These are phyloP conservation scores for Arctia plantaginis DNA, from an alignment of 2,888 invertebrate genomes.

Conservation along the genomic window DNA sequence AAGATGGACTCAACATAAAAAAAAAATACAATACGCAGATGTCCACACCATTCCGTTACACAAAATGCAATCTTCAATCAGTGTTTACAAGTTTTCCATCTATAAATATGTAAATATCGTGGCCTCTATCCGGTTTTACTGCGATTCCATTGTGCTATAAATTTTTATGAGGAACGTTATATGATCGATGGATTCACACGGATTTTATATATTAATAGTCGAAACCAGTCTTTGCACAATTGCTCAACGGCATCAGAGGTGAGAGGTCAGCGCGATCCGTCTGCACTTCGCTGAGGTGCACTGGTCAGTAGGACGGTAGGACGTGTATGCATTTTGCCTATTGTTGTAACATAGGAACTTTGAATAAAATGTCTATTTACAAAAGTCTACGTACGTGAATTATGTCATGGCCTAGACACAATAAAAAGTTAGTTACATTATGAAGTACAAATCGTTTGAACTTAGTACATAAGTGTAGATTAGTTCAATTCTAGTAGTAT, in stretches of 20 bases:
- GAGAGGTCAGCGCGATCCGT: conserved; percentile 68
- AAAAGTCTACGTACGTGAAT: conserved; percentile 17
- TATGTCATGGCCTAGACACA: conserved; percentile 32
- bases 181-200: conserved; percentile 71
- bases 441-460: neutral
- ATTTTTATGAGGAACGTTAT: conserved; percentile 50
- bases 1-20: neutral
- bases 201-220: conserved; percentile 44
- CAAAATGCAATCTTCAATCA: conserved; percentile 41
- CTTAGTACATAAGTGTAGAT: neutral
- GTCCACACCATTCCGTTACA: conserved; percentile 3
- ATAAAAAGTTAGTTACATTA: neutral
- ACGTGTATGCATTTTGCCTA: conserved; percentile 50
- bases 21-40: neutral
- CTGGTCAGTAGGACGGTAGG: conserved; percentile 53
- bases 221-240: conserved; percentile 74
- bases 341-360: conserved; percentile 43
- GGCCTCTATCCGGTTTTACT: conserved; percentile 57
- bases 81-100: conserved; percentile 43
- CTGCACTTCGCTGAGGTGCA: conserved; percentile 50
- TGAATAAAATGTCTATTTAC: conserved; percentile 28
- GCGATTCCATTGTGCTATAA: conserved; percentile 56
- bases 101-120: conserved; percentile 52
- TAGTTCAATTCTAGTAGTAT: neutral
- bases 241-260: conserved; percentile 69